These are phyloP conservation scores for Rhingia campestris DNA, from an alignment of 2,888 invertebrate genomes.

Conservation along the genomic window DNA sequence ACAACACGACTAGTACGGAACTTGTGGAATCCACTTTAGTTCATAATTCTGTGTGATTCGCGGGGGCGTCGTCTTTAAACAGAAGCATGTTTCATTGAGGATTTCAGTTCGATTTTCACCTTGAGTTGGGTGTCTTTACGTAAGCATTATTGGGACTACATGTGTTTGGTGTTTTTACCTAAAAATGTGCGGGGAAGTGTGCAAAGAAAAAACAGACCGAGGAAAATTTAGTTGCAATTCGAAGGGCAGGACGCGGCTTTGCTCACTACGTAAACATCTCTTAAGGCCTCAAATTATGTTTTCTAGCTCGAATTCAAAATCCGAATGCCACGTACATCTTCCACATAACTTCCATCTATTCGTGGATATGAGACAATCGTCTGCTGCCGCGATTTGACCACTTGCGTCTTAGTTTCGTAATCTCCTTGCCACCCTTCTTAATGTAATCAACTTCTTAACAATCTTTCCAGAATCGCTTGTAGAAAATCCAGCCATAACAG, in stretches of 20 bases:
- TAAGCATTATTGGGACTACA: not conserved
- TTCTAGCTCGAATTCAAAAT: too few species aligned
- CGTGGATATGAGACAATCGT: too few species aligned
- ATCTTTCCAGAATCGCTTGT: slow-evolving; percentile 83
- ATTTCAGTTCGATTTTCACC: not conserved
- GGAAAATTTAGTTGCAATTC: too few species aligned
- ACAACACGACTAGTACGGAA: not conserved
- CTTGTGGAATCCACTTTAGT: slow-evolving; percentile 2
- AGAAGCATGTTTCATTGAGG: not conserved
- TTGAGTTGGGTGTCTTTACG: slow-evolving; percentile 1
- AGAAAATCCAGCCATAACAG: slow-evolving; percentile 84
- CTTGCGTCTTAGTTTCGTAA: too few species aligned
- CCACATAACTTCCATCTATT: too few species aligned
- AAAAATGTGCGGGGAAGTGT: too few species aligned
- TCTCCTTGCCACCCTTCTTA: not conserved
- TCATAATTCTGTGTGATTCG: slow-evolving; percentile 2
- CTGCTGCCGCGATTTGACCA: not conserved
- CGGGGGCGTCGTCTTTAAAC: not conserved
- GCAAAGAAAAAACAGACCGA: too few species aligned
- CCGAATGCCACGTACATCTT: too few species aligned
- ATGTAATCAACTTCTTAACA: not conserved
- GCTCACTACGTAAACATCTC: too few species aligned
- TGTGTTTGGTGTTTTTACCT: not conserved
- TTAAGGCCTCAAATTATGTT: too few species aligned
- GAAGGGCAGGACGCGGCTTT: too few species aligned